Percentiles rank a stretch among this genome's conserved stretches.
Evolutionary conservation across 2,113 vertebrate genomes (phyloP).

Genomic region (Poicephalus gulielmi): DNA sequence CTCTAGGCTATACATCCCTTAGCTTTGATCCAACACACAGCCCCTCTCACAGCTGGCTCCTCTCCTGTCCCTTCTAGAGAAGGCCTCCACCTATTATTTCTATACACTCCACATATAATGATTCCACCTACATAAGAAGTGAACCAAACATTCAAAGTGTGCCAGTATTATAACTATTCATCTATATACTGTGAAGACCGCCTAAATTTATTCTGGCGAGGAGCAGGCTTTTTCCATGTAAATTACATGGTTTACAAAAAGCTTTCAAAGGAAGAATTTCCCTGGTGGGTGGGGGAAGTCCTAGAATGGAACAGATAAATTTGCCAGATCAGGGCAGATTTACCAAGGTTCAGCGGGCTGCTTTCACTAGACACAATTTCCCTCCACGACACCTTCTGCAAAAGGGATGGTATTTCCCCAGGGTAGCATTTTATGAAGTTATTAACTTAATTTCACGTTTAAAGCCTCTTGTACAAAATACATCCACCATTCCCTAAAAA

Average conservation of each 20-base stretch:
- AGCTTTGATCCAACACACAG: neutral
- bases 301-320: neutral
- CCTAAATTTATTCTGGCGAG: neutral
- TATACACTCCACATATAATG: neutral
- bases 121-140: neutral
- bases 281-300: fast-evolving
- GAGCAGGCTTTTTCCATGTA: neutral
- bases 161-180: neutral
- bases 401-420: neutral
- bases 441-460: neutral
- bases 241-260: neutral
- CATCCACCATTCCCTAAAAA: neutral
- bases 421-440: neutral
- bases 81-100: neutral
- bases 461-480: neutral
- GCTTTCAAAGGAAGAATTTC: neutral
- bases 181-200: neutral
- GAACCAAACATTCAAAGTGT: neutral
- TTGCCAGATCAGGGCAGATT: neutral
- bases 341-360: neutral
- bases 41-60: neutral
- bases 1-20: neutral
- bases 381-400: neutral
- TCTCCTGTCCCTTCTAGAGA: neutral
- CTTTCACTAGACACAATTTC: neutral